Evolutionary conservation across 2,113 vertebrate genomes (phyloP).

Genomic region (Heterotis niloticus): DNA sequence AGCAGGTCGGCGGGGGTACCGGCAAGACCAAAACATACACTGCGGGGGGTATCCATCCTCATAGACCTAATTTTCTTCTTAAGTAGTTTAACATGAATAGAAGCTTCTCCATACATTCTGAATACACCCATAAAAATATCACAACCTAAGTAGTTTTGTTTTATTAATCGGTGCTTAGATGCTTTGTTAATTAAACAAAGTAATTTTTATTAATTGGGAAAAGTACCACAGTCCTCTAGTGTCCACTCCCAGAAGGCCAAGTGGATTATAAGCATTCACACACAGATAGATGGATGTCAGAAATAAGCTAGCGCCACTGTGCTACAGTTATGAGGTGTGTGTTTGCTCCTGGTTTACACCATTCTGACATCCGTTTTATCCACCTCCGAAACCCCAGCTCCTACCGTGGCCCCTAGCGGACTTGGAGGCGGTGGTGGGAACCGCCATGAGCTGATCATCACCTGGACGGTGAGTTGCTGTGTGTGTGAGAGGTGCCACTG

Average conservation of each 20-base stretch:
- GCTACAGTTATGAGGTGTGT: background rate
- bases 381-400: conserved; percentile 63
- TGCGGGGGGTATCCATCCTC: background rate
- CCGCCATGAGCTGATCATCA: conserved; percentile 82
- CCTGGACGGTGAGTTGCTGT: conserved; percentile 81
- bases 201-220: too few species aligned
- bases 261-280: too few species aligned
- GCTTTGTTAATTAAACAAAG: too few species aligned
- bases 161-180: too few species aligned
- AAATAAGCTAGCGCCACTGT: background rate
- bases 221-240: too few species aligned
- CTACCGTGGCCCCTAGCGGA: conserved; percentile 89
- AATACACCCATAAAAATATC: too few species aligned
- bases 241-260: too few species aligned
- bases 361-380: background rate
- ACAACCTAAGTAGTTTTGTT: too few species aligned
- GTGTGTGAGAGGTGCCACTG: too few species aligned
- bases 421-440: conserved; percentile 89
- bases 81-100: too few species aligned
- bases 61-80: background rate
- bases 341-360: background rate
- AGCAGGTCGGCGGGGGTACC: conserved; percentile 72
- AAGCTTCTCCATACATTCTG: too few species aligned
- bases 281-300: too few species aligned
- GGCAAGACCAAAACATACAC: background rate